These are phyloP conservation scores for Diadegma fenestrale DNA, from an alignment of 2,888 invertebrate genomes.

Conservation along the genomic window DNA sequence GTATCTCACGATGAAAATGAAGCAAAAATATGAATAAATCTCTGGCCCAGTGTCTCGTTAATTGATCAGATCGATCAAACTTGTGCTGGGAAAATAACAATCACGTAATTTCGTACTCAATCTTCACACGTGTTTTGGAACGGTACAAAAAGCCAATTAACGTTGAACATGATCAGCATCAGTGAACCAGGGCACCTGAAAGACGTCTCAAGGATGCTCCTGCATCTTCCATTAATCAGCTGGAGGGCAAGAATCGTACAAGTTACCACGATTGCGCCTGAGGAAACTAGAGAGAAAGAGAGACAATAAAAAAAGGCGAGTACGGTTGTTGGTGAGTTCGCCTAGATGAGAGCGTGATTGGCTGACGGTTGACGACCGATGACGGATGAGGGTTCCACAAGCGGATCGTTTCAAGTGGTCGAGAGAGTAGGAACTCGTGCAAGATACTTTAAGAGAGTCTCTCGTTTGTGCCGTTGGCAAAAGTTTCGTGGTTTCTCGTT, in stretches of 20 bases:
- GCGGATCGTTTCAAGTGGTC: constrained; percentile 68
- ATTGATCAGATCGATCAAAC: neutral
- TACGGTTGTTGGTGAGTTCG: constrained; percentile 6
- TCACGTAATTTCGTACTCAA: neutral
- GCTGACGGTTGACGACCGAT: constrained; percentile 73
- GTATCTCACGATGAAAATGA: neutral
- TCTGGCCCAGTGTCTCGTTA: neutral
- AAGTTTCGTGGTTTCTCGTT: constrained; percentile 49
- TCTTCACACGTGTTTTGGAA: neutral
- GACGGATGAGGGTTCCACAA: constrained; percentile 76
- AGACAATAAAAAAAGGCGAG: constrained; percentile 8
- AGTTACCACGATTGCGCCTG: constrained; percentile 74
- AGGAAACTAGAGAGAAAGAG: constrained; percentile 42
- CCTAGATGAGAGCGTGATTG: constrained; percentile 71
- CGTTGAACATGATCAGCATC: constrained; percentile 22
- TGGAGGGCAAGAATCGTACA: constrained; percentile 67
- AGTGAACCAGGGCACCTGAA: constrained; percentile 18
- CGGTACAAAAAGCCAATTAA: neutral
- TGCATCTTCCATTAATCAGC: constrained; percentile 78
- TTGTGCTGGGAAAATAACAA: neutral
- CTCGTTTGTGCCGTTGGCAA: constrained; percentile 55
- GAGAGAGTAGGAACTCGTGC: constrained; percentile 22
- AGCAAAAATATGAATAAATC: neutral
- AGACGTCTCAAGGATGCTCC: constrained; percentile 48
- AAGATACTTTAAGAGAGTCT: constrained; percentile 31